Base-by-base conservation (phyloP, 1,140 invertebrate genomes). In the Armadillidium nasatum region DNA sequence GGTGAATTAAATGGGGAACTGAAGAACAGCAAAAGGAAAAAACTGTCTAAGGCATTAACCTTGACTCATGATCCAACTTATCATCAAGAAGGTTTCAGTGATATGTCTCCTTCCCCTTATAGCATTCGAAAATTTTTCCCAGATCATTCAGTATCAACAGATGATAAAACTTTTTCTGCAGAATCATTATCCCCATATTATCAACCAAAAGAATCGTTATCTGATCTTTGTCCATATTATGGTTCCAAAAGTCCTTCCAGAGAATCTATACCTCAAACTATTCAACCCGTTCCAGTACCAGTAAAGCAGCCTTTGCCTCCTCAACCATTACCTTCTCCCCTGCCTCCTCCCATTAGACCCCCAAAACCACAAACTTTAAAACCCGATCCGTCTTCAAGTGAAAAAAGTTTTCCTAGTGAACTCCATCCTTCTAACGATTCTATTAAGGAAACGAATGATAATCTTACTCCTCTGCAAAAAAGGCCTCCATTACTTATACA, bases 131-230 rank as follows among this genome's bases (percentile, higher is more conserved):
- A 19, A 15, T 60, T 60, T 60, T 60, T 19, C 33, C 50, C 50
- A 15, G 50, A 60, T 60, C 11, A 9, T 60, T 60, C 50, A 4
- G 19, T 60, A 15, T 60, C 50, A 60, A 60, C 50, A 60, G 50
- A 19, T 15, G 50, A 60, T 60, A 60, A 60, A 7, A 60, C 2
- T 7, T 60, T 60, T 19, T 60, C 50, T 15, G 11, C 50, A 19
- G 50, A 60, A 60, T 60, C 50, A 15, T 60, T 50, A 50, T 4
- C 50, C 19, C 50, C 50, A 15, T 60, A 60, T 19, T 60, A 60
- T 60, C 50, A 60, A 60, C 50, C 50, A 60, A 60, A 60, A 19
- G 50, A 60, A 60, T 60, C 50, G 11, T 60, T 60, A 13, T 19
- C 50, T 15, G 50, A 60, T 15, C 50, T 19, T 19, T 60, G 19